Conservation (phyloP, 2,888 invertebrate species). For the Odiellus spinosus region DNA sequence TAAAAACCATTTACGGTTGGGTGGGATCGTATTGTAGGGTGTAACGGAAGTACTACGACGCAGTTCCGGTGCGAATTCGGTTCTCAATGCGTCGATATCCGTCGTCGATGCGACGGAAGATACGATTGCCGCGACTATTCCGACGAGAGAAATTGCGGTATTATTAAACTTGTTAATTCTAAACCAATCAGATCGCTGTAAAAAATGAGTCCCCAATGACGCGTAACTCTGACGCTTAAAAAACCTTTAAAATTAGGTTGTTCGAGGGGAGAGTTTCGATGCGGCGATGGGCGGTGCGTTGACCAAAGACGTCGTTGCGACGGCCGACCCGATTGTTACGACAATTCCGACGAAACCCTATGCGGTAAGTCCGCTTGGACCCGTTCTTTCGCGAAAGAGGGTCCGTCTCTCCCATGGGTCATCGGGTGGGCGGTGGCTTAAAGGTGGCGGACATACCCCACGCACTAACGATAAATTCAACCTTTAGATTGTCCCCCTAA, state of each 20-base stretch:
- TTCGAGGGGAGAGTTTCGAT: slow-evolving; percentile 33
- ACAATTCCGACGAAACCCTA: slow-evolving; percentile 18
- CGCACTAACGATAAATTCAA: too few species aligned
- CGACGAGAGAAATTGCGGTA: slow-evolving; percentile 52
- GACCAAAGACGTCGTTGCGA: slow-evolving; percentile 40
- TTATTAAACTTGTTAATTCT: slow-evolving; percentile 1
- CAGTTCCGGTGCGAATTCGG: slow-evolving; percentile 30
- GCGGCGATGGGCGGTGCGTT: slow-evolving; percentile 46
- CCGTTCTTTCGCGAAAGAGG: too few species aligned
- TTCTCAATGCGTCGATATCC: slow-evolving; percentile 26
- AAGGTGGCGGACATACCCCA: too few species aligned
- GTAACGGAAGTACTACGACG: neutral
- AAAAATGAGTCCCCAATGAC: too few species aligned
- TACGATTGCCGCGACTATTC: slow-evolving; percentile 53
- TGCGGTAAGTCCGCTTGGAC: slow-evolving; percentile 27
- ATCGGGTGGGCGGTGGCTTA: too few species aligned
- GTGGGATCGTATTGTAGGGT: too few species aligned
- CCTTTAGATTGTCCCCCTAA: too few species aligned
- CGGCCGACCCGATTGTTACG: slow-evolving; percentile 17
- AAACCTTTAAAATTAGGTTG: slow-evolving; percentile 16
- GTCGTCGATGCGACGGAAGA: slow-evolving; percentile 25
- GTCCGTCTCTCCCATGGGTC: too few species aligned
- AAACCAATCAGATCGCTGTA: neutral
- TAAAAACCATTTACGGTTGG: too few species aligned
- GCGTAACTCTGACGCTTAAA: neutral